Evolutionary conservation across 2,888 invertebrate genomes (phyloP).

Genomic region (Pimpla rufipes): DNA sequence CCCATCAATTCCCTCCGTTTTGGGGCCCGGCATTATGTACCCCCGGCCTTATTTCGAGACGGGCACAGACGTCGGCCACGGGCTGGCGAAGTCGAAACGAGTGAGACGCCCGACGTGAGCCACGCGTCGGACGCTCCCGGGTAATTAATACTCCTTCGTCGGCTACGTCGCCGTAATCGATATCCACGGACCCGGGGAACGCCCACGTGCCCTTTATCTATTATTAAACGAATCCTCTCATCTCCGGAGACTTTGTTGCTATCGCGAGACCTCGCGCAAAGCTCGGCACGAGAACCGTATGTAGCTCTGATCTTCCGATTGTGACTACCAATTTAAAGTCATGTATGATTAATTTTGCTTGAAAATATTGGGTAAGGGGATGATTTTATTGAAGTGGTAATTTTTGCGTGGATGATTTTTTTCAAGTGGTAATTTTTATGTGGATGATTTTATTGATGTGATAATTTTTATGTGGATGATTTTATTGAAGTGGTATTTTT

Average conservation of each 20-base stretch:
- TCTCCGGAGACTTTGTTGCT: not conserved
- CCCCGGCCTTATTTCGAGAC: not conserved
- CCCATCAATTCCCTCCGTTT: constrained; percentile 21
- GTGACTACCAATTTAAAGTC: not conserved
- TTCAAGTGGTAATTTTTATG: too few relatives aligned
- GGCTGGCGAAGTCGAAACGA: constrained; percentile 1
- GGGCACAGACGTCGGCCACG: not conserved
- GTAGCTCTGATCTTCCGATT: too few relatives aligned
- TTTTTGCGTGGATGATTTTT: too few relatives aligned
- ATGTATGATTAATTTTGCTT: too few relatives aligned
- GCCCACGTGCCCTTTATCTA: constrained; percentile 17
- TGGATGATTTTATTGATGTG: too few relatives aligned
- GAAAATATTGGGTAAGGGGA: too few relatives aligned
- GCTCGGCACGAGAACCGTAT: not conserved
- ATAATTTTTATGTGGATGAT: too few relatives aligned
- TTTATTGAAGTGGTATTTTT: too few relatives aligned
- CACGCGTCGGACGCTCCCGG: constrained; percentile 22
- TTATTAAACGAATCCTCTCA: not conserved
- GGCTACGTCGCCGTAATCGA: not conserved
- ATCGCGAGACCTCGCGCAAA: not conserved
- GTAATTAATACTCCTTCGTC: constrained; percentile 24
- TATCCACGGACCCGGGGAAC: not conserved
- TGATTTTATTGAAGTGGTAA: too few relatives aligned
- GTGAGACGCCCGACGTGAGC: not conserved
- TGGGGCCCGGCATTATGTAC: not conserved